A percentile compares a stretch with the other conserved stretches of the same genome.
phyloP scores from a whole-genome alignment of 2,888 invertebrate species.

The Cephus rjabovi region DNA sequence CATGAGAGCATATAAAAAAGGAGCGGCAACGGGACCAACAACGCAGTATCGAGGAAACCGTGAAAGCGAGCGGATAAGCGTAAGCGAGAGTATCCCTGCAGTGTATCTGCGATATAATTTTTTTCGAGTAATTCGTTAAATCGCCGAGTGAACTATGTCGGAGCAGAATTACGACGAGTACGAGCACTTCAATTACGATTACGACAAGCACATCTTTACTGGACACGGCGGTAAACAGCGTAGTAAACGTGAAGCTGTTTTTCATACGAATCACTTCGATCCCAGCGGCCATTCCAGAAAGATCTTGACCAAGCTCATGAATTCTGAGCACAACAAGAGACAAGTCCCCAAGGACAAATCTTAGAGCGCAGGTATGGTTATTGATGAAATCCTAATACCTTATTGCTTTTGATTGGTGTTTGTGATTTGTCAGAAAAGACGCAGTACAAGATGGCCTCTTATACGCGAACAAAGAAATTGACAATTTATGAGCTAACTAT shows the following conservation, averaged over 20 bases:
- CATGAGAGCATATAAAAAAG: conserved; percentile 42
- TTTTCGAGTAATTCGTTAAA: conserved; percentile 12
- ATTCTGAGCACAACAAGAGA: conserved; percentile 86
- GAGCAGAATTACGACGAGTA: conserved; percentile 89
- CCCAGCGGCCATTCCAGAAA: conserved; percentile 95
- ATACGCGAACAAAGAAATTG: neutral
- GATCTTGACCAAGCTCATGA: conserved; percentile 85
- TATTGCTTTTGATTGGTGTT: neutral
- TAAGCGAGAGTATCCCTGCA: neutral
- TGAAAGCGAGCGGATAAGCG: neutral
- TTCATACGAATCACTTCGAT: conserved; percentile 92
- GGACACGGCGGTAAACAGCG: conserved; percentile 93
- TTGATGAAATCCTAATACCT: neutral
- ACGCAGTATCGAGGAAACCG: conserved; percentile 23
- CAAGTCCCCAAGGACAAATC: conserved; percentile 60
- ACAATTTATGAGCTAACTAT: neutral
- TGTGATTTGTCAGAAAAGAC: neutral
- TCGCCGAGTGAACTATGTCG: conserved; percentile 74
- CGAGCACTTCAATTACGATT: conserved; percentile 94
- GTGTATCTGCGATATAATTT: conserved; percentile 1
- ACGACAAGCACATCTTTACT: conserved; percentile 89
- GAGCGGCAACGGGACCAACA: conserved; percentile 20
- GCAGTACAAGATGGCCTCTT: neutral
- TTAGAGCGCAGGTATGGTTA: conserved; percentile 1
- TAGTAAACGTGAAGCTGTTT: conserved; percentile 87